Evolutionary conservation across 2,113 vertebrate genomes (phyloP).

Genomic region (Rhinichthys klamathensis): DNA sequence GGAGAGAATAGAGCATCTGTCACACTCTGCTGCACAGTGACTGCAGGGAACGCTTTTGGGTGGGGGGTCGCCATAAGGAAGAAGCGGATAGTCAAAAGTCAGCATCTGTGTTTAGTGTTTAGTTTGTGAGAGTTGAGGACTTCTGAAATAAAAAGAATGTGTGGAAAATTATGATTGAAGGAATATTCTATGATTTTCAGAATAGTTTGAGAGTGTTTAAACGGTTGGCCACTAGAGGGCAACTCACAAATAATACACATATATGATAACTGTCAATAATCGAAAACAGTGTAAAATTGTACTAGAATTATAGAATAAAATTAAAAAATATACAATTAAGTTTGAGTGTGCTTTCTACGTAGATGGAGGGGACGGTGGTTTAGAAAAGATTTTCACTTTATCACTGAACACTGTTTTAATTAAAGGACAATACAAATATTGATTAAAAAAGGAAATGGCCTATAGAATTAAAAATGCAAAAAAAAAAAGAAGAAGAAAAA

Average conservation of each 20-base stretch:
- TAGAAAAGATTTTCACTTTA: too few species aligned
- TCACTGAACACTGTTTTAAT: too few species aligned
- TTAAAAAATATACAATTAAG: not conserved
- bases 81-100: conserved; percentile 25
- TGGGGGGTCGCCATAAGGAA: conserved; percentile 30
- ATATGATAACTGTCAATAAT: not conserved
- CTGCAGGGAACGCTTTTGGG: conserved; percentile 19
- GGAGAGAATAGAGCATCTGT: conserved; percentile 54
- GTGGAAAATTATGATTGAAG: not conserved
- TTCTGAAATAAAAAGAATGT: not conserved
- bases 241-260: not conserved
- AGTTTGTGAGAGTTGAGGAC: not conserved
- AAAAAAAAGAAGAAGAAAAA: too few species aligned
- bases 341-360: too few species aligned
- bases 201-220: not conserved
- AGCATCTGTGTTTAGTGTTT: conserved; percentile 12
- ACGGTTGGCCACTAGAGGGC: not conserved
- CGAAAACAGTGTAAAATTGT: not conserved
- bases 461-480: not conserved
- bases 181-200: too few species aligned
- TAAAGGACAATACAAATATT: too few species aligned
- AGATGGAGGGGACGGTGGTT: too few species aligned
- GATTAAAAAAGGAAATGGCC: not conserved
- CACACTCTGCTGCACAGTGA: conserved; percentile 44
- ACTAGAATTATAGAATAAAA: not conserved